These are phyloP conservation scores for Pogonocichla stellata DNA, from an alignment of 2,113 vertebrate species.

Conservation along the genomic window DNA sequence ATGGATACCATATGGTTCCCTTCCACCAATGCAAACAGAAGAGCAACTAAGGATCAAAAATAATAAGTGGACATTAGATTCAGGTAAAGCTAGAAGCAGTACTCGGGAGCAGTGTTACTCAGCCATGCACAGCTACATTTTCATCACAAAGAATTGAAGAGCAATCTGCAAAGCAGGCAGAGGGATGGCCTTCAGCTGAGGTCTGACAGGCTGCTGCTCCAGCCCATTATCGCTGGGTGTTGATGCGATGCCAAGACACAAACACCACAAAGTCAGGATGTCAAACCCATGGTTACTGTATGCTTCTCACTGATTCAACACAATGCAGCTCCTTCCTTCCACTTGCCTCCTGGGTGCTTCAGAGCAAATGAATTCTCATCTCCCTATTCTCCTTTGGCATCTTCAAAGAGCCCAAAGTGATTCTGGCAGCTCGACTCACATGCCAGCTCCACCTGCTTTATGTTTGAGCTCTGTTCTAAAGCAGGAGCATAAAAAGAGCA, in stretches of 20 bases:
- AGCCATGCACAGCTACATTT: background rate
- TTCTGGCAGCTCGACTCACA: background rate
- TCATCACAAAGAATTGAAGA: background rate
- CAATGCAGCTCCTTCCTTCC: constrained; percentile 32
- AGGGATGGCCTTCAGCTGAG: background rate
- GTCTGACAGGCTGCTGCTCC: background rate
- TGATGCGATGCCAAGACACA: constrained; percentile 43
- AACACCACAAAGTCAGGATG: constrained; percentile 42
- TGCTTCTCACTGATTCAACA: background rate
- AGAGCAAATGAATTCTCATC: constrained; percentile 3
- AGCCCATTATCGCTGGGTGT: background rate
- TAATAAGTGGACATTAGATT: background rate
- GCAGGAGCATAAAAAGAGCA: background rate
- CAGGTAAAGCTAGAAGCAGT: background rate
- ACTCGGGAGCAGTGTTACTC: background rate
- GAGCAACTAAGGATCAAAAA: background rate
- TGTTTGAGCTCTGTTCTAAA: background rate
- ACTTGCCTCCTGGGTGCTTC: background rate
- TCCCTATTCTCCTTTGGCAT: background rate
- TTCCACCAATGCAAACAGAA: background rate
- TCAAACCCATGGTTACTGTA: background rate
- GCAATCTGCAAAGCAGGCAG: background rate
- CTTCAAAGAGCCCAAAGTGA: background rate
- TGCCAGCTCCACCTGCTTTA: constrained; percentile 30
- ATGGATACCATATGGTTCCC: constrained; percentile 35